Evolutionary conservation across 2,113 vertebrate genomes (phyloP).

Genomic region (Atrichornis clamosus): DNA sequence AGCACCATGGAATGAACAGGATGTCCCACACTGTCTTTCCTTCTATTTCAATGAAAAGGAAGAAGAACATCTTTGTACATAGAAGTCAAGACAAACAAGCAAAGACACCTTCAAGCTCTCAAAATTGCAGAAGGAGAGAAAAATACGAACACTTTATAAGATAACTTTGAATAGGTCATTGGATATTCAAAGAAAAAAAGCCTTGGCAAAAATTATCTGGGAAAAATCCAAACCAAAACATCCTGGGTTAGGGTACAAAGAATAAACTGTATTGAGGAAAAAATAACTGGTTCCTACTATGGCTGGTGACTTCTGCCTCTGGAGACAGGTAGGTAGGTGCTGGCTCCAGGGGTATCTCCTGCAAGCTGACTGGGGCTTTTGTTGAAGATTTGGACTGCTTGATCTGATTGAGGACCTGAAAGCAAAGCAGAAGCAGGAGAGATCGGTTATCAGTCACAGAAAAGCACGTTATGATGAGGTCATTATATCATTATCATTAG

Average conservation of each 20-base stretch:
- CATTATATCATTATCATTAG: neutral
- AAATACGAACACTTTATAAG: neutral
- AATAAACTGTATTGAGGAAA: neutral
- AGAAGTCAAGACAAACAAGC: neutral
- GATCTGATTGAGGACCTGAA: constrained; percentile 69
- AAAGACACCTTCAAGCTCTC: neutral
- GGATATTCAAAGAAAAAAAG: neutral
- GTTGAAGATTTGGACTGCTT: constrained; percentile 63
- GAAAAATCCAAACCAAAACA: neutral
- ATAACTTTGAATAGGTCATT: neutral
- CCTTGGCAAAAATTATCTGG: neutral
- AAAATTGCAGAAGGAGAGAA: neutral
- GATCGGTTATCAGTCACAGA: neutral
- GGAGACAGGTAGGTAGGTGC: constrained; percentile 60
- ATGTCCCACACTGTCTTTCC: neutral
- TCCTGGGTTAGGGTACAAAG: neutral
- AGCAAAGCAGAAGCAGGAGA: neutral
- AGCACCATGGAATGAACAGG: neutral
- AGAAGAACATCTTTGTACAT: fast-evolving
- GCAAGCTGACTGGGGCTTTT: constrained; percentile 47
- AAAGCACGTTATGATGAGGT: neutral
- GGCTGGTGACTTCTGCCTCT: constrained; percentile 70
- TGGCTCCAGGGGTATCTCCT: constrained; percentile 60
- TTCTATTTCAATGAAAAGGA: neutral
- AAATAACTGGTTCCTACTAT: constrained; percentile 67